These are phyloP conservation scores for Motacilla tschutschensis DNA, from an alignment of 2,113 vertebrate genomes.

Conservation along the genomic window DNA sequence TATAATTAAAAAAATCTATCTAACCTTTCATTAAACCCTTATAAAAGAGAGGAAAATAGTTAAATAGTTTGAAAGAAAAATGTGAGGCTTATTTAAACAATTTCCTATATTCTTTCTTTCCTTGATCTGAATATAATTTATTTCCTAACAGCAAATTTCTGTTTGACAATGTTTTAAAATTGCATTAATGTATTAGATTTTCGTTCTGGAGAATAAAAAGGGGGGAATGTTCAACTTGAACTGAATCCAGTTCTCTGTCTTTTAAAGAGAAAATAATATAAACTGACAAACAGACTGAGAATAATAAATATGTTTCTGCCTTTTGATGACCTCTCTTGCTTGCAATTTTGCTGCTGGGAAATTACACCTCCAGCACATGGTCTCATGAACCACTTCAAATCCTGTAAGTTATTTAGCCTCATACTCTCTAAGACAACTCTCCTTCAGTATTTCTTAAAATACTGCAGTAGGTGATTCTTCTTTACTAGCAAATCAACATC, in stretches of 20 bases:
- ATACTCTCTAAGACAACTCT: not conserved
- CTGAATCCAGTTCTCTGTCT: not conserved
- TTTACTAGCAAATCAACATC: not conserved
- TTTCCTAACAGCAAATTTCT: not conserved
- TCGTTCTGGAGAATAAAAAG: not conserved
- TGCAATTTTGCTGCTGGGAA: slow-evolving; percentile 12
- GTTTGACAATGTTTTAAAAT: not conserved
- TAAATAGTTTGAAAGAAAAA: not conserved
- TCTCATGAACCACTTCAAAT: slow-evolving; percentile 2
- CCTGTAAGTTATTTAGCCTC: slow-evolving; percentile 33
- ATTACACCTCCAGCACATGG: not conserved
- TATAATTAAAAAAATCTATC: slow-evolving; percentile 4
- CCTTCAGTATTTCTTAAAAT: not conserved
- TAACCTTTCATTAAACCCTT: slow-evolving; percentile 10
- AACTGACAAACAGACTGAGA: not conserved
- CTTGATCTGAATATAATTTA: not conserved
- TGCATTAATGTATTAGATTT: not conserved
- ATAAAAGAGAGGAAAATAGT: not conserved
- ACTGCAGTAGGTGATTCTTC: not conserved
- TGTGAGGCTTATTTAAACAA: not conserved
- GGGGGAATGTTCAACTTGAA: not conserved
- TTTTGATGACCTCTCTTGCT: slow-evolving; percentile 1
- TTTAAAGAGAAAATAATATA: slow-evolving; percentile 19
- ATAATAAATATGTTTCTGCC: slow-evolving; percentile 16
- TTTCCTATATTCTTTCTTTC: not conserved